Conservation (phyloP, 2,113 vertebrate species). For the Halichoerus grypus region DNA sequence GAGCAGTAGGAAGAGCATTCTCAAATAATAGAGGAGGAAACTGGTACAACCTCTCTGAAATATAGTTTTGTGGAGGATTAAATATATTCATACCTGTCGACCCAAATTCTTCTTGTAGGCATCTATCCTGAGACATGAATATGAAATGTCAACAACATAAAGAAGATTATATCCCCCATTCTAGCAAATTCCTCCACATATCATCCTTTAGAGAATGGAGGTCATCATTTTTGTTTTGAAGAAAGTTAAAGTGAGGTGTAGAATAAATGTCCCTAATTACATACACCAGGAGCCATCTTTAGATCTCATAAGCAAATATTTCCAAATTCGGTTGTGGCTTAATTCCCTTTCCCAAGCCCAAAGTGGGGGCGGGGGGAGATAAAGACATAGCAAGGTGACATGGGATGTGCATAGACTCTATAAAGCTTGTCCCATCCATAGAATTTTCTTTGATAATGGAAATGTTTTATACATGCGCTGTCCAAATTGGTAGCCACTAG, state of each 20-base stretch:
- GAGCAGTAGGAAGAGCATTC: background rate
- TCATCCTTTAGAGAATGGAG: background rate
- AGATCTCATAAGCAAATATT: conserved; percentile 9
- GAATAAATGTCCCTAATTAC: background rate
- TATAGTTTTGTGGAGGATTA: background rate
- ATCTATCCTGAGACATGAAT: background rate
- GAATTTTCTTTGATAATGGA: background rate
- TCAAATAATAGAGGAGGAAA: background rate
- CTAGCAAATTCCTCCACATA: background rate
- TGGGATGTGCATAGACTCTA: background rate
- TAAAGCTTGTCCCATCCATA: background rate
- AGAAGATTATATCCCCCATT: background rate
- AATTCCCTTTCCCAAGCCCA: background rate
- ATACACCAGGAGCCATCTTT: background rate
- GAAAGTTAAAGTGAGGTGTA: background rate
- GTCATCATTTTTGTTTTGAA: background rate
- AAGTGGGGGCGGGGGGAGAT: background rate
- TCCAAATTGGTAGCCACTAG: background rate
- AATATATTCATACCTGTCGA: background rate
- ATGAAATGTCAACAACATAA: background rate
- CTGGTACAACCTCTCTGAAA: background rate
- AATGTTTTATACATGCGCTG: background rate
- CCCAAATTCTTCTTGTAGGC: conserved; percentile 3
- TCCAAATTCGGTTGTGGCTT: background rate
- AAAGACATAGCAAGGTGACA: background rate